Evolutionary conservation across 2,113 vertebrate genomes (phyloP), one percentile per base, ranked within the genome.

Genomic region (Brienomyrus brachyistius): DNA sequence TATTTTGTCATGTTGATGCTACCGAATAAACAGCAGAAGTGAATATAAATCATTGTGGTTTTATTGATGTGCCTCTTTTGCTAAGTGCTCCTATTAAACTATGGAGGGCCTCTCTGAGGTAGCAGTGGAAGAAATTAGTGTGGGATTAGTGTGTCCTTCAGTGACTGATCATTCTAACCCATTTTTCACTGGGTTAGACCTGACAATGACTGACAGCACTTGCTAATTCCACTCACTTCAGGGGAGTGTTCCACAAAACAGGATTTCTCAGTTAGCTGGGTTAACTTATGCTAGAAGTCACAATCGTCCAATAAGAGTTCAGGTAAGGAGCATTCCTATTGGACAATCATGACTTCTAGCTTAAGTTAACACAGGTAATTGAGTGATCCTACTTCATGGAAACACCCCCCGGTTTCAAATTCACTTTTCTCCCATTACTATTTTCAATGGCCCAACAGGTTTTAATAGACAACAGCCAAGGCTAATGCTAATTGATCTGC

Each of bases 11-110:
- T 23, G 91, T 92, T 92, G 92, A 91, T 92, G 90, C 93, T 93
- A 91, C 82, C n/a, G 40, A 47, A 47, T 83, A 83, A 83, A 27
- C 0, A n/a, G 48, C 66, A 89, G 45, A 82, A 54, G 93, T 94
- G 92, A 93, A 93, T 95, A 93, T 17, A 94, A 93, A 93, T 93
- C 92, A 51, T 0, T 88, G 85, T 88, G 93, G 85, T 94, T 94
- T 90, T 92, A 94, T 92, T 74, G 35, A 90, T 54, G 50, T 54
- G 90, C 15, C 15, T 86, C 13, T 89, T 92, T 1, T 87, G 90
- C 83, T 82, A 48, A 5, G 43, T 91, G 66, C 19, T 4, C 52
- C 88, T 66, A 62, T 88, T 90, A 84, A 90, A 66, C 52, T 52
- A n/a, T 80, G 27, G 27, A 54, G 85, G 51, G 27, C n/a, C 51